phyloP scores from a whole-genome alignment of 2,888 invertebrate species.

The Cylindroiulus punctatus region DNA sequence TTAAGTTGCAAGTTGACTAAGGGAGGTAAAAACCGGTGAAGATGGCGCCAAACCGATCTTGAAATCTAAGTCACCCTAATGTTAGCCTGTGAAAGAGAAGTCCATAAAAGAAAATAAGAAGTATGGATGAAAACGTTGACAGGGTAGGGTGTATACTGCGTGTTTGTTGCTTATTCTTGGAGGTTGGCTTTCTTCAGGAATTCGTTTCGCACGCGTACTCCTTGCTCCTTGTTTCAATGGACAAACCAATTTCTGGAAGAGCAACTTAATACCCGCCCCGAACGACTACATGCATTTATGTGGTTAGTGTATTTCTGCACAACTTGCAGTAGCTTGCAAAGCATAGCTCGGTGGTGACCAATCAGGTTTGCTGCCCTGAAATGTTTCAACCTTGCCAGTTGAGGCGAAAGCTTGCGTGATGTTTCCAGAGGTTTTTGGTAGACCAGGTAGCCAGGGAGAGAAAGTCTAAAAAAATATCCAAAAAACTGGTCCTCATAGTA shows the following conservation, averaged over 20 bases:
- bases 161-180: constrained; percentile 28
- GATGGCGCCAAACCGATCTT: too few species aligned
- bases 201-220: constrained; percentile 42
- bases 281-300: too few species aligned
- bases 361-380: constrained; percentile 18
- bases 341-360: not conserved
- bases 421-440: not conserved
- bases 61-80: too few species aligned
- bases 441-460: constrained; percentile 25
- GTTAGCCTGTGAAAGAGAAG: not conserved
- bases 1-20: too few species aligned
- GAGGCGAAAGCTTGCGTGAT: constrained; percentile 24
- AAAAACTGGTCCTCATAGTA: constrained; percentile 14
- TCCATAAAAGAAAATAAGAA: not conserved
- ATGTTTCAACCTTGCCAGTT: not conserved
- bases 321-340: not conserved
- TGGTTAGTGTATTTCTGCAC: not conserved
- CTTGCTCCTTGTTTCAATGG: not conserved
- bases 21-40: too few species aligned
- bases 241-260: not conserved
- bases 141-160: not conserved
- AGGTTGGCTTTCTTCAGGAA: constrained; percentile 11
- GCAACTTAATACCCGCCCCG: constrained; percentile 7
- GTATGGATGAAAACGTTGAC: not conserved
- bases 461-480: constrained; percentile 5